These are phyloP conservation scores for Monarcha castaneiventris DNA, from an alignment of 2,113 vertebrate species.

Conservation along the genomic window DNA sequence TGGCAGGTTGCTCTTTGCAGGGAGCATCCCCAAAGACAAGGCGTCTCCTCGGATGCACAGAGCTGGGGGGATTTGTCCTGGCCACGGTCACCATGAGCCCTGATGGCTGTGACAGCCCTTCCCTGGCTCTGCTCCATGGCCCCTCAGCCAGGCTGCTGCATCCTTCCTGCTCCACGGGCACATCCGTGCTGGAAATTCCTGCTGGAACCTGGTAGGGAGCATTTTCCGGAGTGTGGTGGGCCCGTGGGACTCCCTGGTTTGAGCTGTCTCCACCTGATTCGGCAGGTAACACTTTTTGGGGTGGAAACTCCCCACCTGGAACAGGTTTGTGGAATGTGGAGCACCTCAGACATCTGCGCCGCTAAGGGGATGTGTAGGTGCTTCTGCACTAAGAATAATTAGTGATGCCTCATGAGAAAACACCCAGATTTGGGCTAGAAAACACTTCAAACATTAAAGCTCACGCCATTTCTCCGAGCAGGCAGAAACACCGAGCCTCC, in stretches of 20 bases:
- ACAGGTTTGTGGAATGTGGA: not conserved
- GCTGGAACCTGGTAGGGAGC: not conserved
- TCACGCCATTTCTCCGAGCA: not conserved
- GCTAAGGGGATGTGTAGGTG: not conserved
- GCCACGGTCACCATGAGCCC: not conserved
- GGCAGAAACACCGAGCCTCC: not conserved
- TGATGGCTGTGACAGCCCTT: not conserved
- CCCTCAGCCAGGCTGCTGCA: not conserved
- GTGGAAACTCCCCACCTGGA: not conserved
- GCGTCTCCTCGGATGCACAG: fast-evolving
- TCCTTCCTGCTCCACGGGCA: fast-evolving
- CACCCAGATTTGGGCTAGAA: not conserved
- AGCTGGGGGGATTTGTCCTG: not conserved
- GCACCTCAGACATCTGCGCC: fast-evolving
- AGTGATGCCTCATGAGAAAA: not conserved
- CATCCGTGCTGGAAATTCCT: not conserved
- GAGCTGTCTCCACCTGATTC: not conserved
- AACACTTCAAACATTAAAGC: not conserved
- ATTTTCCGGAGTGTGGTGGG: not conserved
- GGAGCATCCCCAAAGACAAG: not conserved
- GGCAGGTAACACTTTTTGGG: not conserved
- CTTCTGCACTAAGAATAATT: not conserved
- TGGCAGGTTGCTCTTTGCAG: not conserved
- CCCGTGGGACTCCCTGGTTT: not conserved
- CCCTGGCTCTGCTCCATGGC: fast-evolving